A percentile compares a stretch with the other conserved stretches of the same genome.
Evolutionary conservation across 2,888 invertebrate species (phyloP).

Genomic region (Odontocerum albicorne): DNA sequence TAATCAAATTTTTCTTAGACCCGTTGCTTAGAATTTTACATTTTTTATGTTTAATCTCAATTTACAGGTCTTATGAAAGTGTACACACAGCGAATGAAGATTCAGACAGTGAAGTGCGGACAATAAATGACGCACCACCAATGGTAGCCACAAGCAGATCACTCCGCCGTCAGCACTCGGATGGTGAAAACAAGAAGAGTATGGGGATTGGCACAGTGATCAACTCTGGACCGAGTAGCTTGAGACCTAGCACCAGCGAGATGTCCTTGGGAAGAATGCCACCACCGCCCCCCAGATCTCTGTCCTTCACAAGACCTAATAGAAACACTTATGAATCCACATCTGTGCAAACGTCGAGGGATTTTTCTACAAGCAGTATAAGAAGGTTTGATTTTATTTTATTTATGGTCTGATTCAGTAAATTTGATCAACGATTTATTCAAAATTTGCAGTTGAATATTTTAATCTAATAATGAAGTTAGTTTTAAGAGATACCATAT

Average conservation of each 20-base stretch:
- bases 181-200: constrained; percentile 20
- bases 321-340: constrained; percentile 27
- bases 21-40: not conserved
- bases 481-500: too few relatives aligned
- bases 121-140: constrained; percentile 26
- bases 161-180: constrained; percentile 32
- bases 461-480: too few relatives aligned
- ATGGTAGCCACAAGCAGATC: constrained; percentile 10
- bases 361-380: constrained; percentile 41
- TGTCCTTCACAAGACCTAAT: constrained; percentile 50
- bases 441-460: too few relatives aligned
- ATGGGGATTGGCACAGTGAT: not conserved
- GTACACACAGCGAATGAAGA: constrained; percentile 44
- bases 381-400: constrained; percentile 42
- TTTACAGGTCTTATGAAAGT: constrained; percentile 50
- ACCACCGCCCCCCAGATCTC: constrained; percentile 48
- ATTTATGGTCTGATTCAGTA: too few relatives aligned
- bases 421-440: too few relatives aligned
- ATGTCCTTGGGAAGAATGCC: constrained; percentile 44
- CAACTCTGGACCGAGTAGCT: constrained; percentile 9
- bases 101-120: constrained; percentile 27
- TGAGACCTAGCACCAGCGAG: constrained; percentile 54
- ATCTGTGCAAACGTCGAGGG: constrained; percentile 22
- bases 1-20: too few relatives aligned
- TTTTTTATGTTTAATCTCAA: constrained; percentile 1